phyloP scores from a whole-genome alignment of 2,888 invertebrate species.

The Acleris laterana region DNA sequence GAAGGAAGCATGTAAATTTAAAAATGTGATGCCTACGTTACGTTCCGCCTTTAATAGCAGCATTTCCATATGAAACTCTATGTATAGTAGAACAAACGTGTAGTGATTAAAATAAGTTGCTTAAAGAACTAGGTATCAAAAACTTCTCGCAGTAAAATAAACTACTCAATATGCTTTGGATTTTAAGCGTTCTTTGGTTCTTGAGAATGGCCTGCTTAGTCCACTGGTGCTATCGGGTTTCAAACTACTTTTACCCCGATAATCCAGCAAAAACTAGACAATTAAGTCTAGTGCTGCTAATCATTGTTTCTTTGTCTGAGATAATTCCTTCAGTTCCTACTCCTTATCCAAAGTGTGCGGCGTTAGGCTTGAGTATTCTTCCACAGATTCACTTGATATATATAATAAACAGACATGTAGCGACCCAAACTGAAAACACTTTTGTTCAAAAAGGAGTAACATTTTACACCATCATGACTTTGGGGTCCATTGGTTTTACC shows the following conservation, averaged over 20 bases:
- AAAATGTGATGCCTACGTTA: not conserved
- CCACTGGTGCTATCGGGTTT: slow-evolving; percentile 66
- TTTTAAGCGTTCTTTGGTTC: slow-evolving; percentile 47
- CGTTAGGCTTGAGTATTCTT: slow-evolving; percentile 58
- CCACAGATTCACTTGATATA: slow-evolving; percentile 64
- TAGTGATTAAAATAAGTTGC: too few species aligned
- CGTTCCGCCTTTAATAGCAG: not conserved
- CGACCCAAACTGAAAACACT: slow-evolving; percentile 47
- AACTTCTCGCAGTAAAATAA: too few species aligned
- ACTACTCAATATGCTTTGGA: not conserved
- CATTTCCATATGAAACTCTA: not conserved
- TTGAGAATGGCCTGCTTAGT: slow-evolving; percentile 56
- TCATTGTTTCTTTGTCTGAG: slow-evolving; percentile 52
- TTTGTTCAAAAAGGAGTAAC: slow-evolving; percentile 50
- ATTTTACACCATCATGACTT: slow-evolving; percentile 52
- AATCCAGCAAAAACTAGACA: slow-evolving; percentile 44
- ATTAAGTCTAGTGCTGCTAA: slow-evolving; percentile 50
- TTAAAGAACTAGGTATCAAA: too few species aligned
- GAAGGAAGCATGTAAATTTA: not conserved
- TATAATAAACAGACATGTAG: slow-evolving; percentile 51
- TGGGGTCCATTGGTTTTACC: slow-evolving; percentile 47
- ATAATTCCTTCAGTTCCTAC: slow-evolving; percentile 54
- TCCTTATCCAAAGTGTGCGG: slow-evolving; percentile 53
- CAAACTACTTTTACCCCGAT: slow-evolving; percentile 51
- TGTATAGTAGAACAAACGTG: not conserved